Evolutionary conservation across 2,888 invertebrate species (phyloP), one percentile per base, ranked within the genome.

Genomic region (Dynastes tityus): DNA sequence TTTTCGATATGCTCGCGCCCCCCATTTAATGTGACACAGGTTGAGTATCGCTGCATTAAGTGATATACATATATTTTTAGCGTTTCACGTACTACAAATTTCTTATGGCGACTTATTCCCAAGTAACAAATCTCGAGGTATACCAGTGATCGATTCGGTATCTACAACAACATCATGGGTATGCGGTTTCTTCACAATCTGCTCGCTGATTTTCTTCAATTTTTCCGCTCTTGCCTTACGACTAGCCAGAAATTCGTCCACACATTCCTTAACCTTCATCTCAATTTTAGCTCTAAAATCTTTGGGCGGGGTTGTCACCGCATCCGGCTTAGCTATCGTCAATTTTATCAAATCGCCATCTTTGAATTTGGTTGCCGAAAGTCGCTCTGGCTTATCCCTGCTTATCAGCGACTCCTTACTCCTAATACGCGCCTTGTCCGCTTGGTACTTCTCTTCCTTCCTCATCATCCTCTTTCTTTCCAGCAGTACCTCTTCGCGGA

Each of bases 141-240:
- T 79, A 4, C 75, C 73, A 61, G 65, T 63, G 4, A 76, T 32
- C 13, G 79, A 79, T 53, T 79, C 76, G 8, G 79, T 74, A 70
- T 70, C n/a, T 4, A 22, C 79, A 2, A 51, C 79, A 49, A 67
- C 13, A 13, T 51, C 45, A 53, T 79, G 79, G n/a, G 32, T 65
- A 55, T 79, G 79, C 13, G 13, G 16, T 37, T 53, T 40, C 29
- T 9, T 27, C 22, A 9, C 32, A 37, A 37, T 37, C 32, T 37
- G 32, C 16, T 22, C 16, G 13, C 4, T 5, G 45, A 45, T 9
- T 45, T 2, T 45, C 45, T 11, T 45, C 16, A 22, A 37, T 3
- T 3, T 13, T 40, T 53, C 32, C 27, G 6, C 2, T 32, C 32
- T 76, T n/a, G 49, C 29, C 13, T 65, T 65, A 1, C 40, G 40